Evolutionary conservation across 2,888 invertebrate species (phyloP), one percentile per base, ranked within the genome.

Genomic region (Oxyscelio sp.): DNA sequence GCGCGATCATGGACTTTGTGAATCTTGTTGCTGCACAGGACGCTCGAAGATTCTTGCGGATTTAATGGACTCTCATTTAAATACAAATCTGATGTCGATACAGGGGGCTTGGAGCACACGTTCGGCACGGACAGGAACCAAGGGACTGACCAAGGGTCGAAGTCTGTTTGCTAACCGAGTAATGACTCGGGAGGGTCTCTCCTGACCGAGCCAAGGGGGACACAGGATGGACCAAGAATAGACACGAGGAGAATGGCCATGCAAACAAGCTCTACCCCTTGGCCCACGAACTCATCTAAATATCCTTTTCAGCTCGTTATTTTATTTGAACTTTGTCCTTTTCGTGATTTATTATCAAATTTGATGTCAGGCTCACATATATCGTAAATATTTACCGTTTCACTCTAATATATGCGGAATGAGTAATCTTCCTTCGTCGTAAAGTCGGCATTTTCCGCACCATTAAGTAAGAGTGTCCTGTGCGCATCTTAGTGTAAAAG

Each of bases 11-110:
- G 59, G 81, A 79, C 81, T 77, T 50, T 52, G 68, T 79, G 86
- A 82, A 85, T 87, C 68, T 54, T 80, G 73, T 68, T 22, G 85
- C 54, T 34, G 78, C 73, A 75, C 85, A 82, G 78, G 71, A 75
- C 61, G 66, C 79, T 70, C 93, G 92, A 93, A 94, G 94, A 94
- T 94, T 91, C 92, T 89, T 87, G 87, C 88, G 90, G 91, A 92
- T 83, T 92, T 94, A 93, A 94, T 93, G 92, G 92, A 90, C 89
- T 91, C 94, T 94, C 94, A 94, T 94, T 94, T 94, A 93, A 94
- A 94, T 94, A 94, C 92, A 94, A 93, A 94, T 94, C 93, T 94
- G 92, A 90, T 92, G 91, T 90, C 92, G 92, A 94, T 93, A 93
- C 92, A 92, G 88, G 89, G 88, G 91, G 85, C 83, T 63, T 68